phyloP scores from a whole-genome alignment of 1,140 invertebrate species.

The Octopus sinensis region DNA sequence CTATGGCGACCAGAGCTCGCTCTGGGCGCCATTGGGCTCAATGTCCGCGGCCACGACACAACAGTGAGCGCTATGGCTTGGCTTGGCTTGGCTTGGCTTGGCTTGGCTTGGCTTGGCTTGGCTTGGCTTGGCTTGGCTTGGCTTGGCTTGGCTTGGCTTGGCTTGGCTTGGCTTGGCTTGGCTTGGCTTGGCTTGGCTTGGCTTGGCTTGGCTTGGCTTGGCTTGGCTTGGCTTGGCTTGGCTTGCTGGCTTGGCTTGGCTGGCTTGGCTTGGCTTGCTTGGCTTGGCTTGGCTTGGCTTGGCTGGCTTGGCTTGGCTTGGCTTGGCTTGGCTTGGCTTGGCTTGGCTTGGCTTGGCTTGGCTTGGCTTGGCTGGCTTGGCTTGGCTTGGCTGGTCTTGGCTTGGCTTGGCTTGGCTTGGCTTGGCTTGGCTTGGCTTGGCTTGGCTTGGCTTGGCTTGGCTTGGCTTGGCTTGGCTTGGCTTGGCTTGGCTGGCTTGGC shows the following conservation, averaged over 20 bases:
- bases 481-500: conserved; percentile 10
- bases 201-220: conserved; percentile 22
- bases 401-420: background rate
- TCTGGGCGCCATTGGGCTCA: too few relatives aligned
- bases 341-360: conserved; percentile 10
- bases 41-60: background rate
- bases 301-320: conserved; percentile 23
- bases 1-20: too few relatives aligned
- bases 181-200: conserved; percentile 23
- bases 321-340: conserved; percentile 18
- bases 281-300: conserved; percentile 22
- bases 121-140: conserved; percentile 23
- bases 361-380: background rate
- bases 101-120: conserved; percentile 21
- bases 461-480: background rate
- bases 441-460: background rate
- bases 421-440: background rate
- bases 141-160: conserved; percentile 22
- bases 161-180: conserved; percentile 24
- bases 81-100: conserved; percentile 23
- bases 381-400: background rate
- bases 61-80: conserved; percentile 17
- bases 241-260: too few relatives aligned
- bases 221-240: conserved; percentile 22
- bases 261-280: too few relatives aligned